phyloP scores from a whole-genome alignment of 2,888 invertebrate species.

The Fragum sueziense region DNA sequence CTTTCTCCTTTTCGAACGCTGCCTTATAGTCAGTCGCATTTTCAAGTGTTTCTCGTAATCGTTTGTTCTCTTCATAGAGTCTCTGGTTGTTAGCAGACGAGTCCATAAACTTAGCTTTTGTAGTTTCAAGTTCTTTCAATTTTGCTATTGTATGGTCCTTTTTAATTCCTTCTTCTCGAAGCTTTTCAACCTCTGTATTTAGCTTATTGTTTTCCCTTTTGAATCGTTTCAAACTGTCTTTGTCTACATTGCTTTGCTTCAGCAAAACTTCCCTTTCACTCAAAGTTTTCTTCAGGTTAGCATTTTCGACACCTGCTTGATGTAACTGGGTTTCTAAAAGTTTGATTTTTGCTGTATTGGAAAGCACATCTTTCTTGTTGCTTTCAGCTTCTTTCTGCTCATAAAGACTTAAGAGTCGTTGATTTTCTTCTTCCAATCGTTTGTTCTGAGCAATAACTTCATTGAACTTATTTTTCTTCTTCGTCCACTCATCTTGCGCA shows the following conservation, averaged over 20 bases:
- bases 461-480: conserved; percentile 55
- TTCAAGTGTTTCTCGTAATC: conserved; percentile 53
- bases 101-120: conserved; percentile 56
- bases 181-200: conserved; percentile 37
- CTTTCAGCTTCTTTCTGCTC: conserved; percentile 45
- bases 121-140: conserved; percentile 51
- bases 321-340: conserved; percentile 49
- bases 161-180: conserved; percentile 45
- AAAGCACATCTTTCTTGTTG: conserved; percentile 44
- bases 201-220: conserved; percentile 49
- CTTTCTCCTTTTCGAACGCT: conserved; percentile 43
- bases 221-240: conserved; percentile 35
- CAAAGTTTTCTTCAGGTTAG: conserved; percentile 38
- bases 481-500: conserved; percentile 58
- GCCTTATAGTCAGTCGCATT: conserved; percentile 51
- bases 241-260: conserved; percentile 34
- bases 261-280: conserved; percentile 52
- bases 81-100: conserved; percentile 54
- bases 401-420: conserved; percentile 38
- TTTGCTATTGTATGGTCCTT: conserved; percentile 50
- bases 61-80: conserved; percentile 56
- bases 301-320: conserved; percentile 45
- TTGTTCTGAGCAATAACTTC: conserved; percentile 58
- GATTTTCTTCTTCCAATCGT: conserved; percentile 54
- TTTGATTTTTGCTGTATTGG: conserved; percentile 53